Conservation (phyloP, 2,113 vertebrate species). For the Sinosuthora webbiana region DNA sequence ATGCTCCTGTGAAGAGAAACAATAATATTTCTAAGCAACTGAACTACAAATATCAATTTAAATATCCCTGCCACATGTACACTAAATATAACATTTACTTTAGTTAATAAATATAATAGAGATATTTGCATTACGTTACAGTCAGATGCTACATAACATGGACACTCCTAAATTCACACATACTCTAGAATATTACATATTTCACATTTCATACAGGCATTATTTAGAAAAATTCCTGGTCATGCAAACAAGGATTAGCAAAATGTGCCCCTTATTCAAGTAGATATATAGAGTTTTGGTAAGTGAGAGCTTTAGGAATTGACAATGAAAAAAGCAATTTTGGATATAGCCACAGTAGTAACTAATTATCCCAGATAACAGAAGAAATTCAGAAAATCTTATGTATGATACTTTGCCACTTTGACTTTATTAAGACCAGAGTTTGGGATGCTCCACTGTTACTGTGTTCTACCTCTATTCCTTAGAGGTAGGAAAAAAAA, state of each 20-base stretch:
- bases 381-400: neutral
- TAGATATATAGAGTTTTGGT: neutral
- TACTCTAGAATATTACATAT: neutral
- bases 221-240: neutral
- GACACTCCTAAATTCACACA: neutral
- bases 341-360: neutral
- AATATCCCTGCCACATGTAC: neutral
- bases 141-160: neutral
- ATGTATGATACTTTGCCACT: neutral
- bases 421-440: neutral
- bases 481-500: neutral
- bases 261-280: neutral
- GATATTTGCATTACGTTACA: neutral
- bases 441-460: neutral
- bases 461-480: neutral
- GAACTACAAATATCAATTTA: neutral
- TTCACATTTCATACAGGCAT: neutral
- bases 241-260: neutral
- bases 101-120: neutral
- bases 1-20: constrained; percentile 83
- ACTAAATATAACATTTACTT: neutral
- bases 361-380: neutral
- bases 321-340: neutral
- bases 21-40: neutral
- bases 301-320: neutral